Percentiles rank a stretch among this genome's conserved stretches.
phyloP scores from a whole-genome alignment of 2,888 invertebrate genomes.

The Drosophila atripex region DNA sequence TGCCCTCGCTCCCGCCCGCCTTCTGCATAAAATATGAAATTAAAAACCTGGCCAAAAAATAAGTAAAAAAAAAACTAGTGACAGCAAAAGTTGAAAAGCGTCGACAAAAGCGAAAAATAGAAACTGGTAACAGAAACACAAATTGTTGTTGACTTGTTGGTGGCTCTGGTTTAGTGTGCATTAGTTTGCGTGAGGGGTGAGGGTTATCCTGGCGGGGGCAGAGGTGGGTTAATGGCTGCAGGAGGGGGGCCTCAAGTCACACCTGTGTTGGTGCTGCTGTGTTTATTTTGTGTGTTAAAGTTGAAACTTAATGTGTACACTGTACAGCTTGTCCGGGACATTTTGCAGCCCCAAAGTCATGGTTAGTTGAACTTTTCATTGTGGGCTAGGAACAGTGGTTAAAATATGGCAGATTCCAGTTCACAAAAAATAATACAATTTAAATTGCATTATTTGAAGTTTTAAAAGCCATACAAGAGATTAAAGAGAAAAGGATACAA shows the following conservation, averaged over 20 bases:
- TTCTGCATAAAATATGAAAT: slow-evolving; percentile 58
- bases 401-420: neutral
- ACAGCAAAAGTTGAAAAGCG: slow-evolving; percentile 50
- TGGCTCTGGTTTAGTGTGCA: slow-evolving; percentile 33
- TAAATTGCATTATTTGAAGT: neutral
- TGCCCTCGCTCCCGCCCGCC: neutral
- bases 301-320: slow-evolving; percentile 54
- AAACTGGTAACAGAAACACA: slow-evolving; percentile 20
- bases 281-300: slow-evolving; percentile 35
- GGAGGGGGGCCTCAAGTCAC: slow-evolving; percentile 29
- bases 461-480: neutral
- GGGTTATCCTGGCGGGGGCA: neutral
- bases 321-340: slow-evolving; percentile 41
- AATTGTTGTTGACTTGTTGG: slow-evolving; percentile 48
- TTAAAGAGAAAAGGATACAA: neutral
- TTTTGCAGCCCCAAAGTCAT: slow-evolving; percentile 40
- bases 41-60: slow-evolving; percentile 45
- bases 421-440: neutral
- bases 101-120: slow-evolving; percentile 47
- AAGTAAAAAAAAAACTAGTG: slow-evolving; percentile 16
- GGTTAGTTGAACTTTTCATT: slow-evolving; percentile 20
- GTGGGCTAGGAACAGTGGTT: slow-evolving; percentile 15
- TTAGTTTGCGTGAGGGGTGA: slow-evolving; percentile 1
- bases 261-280: slow-evolving; percentile 41
- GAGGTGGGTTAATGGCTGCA: slow-evolving; percentile 6